Conservation (phyloP, 1,140 invertebrate species). For the Copidosoma floridanum region DNA sequence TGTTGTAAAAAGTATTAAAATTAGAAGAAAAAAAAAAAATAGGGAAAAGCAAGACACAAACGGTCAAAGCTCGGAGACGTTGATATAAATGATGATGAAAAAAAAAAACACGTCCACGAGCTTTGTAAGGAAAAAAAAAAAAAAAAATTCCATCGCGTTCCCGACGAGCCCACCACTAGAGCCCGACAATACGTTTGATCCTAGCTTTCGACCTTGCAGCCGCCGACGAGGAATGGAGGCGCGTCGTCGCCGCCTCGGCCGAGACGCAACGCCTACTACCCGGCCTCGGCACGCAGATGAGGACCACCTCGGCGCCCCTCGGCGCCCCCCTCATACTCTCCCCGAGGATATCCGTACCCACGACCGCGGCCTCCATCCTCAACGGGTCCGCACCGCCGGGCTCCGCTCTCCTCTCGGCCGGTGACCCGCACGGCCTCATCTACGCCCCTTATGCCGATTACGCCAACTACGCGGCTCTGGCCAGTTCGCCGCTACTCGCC, state of each 20-base stretch:
- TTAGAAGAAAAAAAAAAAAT: too few species aligned
- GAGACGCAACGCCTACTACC: conserved; percentile 74
- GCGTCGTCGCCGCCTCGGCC: conserved; percentile 70
- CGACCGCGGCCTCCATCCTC: conserved; percentile 70
- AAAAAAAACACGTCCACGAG: too few species aligned
- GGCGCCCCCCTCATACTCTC: conserved; percentile 86
- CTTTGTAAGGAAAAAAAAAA: neutral
- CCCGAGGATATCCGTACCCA: conserved; percentile 79
- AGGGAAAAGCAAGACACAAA: conserved; percentile 8
- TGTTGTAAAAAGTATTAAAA: too few species aligned
- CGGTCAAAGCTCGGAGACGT: too few species aligned
- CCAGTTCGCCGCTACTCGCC: conserved; percentile 77
- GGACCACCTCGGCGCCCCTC: conserved; percentile 67
- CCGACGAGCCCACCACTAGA: neutral
- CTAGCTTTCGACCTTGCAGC: conserved; percentile 58
- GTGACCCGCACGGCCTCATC: conserved; percentile 62
- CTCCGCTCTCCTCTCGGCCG: conserved; percentile 62
- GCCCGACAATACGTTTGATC: conserved; percentile 33
- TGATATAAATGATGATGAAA: too few species aligned
- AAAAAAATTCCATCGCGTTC: neutral
- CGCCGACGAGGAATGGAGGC: conserved; percentile 76
- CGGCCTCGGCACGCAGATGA: conserved; percentile 64
- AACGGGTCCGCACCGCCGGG: conserved; percentile 71
- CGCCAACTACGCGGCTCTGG: conserved; percentile 82
- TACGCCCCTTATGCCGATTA: conserved; percentile 83